Conservation (phyloP, 1,140 invertebrate species). For the Maniola jurtina region DNA sequence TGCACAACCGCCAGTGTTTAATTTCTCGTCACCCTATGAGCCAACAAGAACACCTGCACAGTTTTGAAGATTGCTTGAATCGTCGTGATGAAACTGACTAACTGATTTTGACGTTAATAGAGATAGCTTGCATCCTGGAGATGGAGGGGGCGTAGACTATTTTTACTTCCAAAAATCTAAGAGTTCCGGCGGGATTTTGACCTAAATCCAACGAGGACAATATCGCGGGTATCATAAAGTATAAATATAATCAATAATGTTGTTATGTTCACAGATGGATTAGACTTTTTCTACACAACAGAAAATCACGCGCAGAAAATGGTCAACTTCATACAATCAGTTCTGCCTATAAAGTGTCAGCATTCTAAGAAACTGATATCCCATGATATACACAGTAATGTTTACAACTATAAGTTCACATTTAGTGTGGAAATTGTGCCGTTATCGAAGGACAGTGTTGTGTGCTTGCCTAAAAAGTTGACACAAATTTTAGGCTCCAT, state of each 20-base stretch:
- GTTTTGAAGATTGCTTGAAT: too few species aligned
- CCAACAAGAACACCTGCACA: too few species aligned
- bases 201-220: too few species aligned
- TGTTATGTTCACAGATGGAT: constrained; percentile 84
- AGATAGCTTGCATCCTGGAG: too few species aligned
- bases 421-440: constrained; percentile 98
- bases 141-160: too few species aligned
- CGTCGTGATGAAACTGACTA: too few species aligned
- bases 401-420: constrained; percentile 97
- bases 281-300: constrained; percentile 97
- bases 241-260: background rate
- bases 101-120: too few species aligned
- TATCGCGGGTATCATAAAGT: too few species aligned
- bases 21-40: too few species aligned
- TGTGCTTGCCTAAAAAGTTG: constrained; percentile 94
- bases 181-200: too few species aligned
- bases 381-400: constrained; percentile 98
- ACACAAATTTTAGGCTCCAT: constrained; percentile 96
- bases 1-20: too few species aligned
- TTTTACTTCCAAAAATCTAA: too few species aligned
- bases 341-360: constrained; percentile 92
- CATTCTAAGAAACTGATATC: constrained; percentile 98
- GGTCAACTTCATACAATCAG: constrained; percentile 94
- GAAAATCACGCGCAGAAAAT: constrained; percentile 96
- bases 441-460: constrained; percentile 96